Percentiles rank a stretch among this genome's conserved stretches.
Evolutionary conservation across 2,113 vertebrate genomes (phyloP).

Genomic region (Cygnus buccinator): DNA sequence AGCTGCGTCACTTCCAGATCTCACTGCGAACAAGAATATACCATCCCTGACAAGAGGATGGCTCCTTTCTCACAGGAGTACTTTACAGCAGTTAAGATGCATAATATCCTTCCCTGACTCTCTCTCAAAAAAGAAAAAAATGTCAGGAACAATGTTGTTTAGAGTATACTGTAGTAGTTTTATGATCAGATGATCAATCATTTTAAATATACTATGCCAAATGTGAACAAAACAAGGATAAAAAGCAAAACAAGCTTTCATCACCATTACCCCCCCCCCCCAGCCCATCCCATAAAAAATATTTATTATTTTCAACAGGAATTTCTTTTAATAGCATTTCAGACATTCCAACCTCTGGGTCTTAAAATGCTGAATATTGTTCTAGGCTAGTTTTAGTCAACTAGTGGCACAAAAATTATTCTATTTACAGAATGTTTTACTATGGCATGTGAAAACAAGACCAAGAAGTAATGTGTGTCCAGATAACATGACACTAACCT

Average conservation of each 20-base stretch:
- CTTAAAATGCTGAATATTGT: neutral
- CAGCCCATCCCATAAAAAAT: rapidly evolving
- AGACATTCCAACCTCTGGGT: neutral
- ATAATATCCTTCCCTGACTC: neutral
- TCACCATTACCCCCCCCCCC: neutral
- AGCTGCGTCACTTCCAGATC: neutral
- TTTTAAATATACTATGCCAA: neutral
- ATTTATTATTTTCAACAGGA: neutral
- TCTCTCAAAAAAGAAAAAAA: too few relatives aligned
- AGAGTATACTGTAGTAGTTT: neutral
- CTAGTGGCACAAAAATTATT: neutral
- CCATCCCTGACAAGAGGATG: neutral
- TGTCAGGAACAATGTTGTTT: neutral
- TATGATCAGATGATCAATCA: neutral
- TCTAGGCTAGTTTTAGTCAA: neutral
- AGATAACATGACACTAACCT: neutral
- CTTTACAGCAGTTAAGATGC: neutral
- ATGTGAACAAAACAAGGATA: neutral
- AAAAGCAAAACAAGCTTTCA: neutral
- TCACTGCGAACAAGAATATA: neutral
- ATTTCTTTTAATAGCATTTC: neutral
- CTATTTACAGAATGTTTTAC: neutral
- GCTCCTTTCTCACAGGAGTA: neutral
- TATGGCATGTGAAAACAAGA: neutral
- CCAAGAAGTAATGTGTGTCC: neutral